A percentile compares a stretch with the other conserved stretches of the same genome.
Evolutionary conservation across 1,140 invertebrate genomes (phyloP).

Genomic region (Pseudobourletiella spinata): DNA sequence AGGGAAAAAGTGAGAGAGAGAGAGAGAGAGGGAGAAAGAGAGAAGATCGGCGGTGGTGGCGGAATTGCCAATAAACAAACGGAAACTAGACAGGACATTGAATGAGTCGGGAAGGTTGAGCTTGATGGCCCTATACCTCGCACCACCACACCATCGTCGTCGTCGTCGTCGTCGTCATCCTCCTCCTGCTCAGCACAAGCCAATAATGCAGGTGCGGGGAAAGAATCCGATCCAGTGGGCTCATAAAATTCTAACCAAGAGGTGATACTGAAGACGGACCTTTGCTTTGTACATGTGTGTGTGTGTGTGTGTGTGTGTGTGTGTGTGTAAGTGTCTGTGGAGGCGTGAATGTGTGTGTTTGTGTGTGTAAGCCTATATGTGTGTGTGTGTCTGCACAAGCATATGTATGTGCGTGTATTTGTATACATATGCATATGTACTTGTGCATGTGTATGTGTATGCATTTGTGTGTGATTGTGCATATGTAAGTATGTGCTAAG

Average conservation of each 20-base stretch:
- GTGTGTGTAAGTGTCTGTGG: too few species aligned
- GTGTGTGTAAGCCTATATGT: too few species aligned
- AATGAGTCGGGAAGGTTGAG: slow-evolving; percentile 12
- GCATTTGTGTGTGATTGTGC: too few species aligned
- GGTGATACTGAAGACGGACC: not conserved
- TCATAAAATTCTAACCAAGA: slow-evolving; percentile 20
- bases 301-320: not conserved
- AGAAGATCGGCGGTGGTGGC: slow-evolving; percentile 1
- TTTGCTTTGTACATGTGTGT: not conserved
- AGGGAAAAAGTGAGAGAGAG: not conserved
- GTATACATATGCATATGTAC: too few species aligned
- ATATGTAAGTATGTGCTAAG: not conserved
- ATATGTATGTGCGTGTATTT: too few species aligned
- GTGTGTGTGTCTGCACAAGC: too few species aligned
- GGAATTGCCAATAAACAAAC: slow-evolving; percentile 31
- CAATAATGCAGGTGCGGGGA: slow-evolving; percentile 29
- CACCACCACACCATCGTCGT: too few species aligned
- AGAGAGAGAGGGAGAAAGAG: not conserved
- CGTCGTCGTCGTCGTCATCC: too few species aligned
- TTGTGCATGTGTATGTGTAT: too few species aligned
- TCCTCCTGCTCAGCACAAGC: too few species aligned
- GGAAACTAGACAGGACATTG: slow-evolving; percentile 5
- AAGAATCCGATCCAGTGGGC: slow-evolving; percentile 24
- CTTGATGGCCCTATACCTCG: not conserved
- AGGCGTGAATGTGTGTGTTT: too few species aligned